phyloP scores from a whole-genome alignment of 1,140 invertebrate species.

The Brachionus paranguensis region DNA sequence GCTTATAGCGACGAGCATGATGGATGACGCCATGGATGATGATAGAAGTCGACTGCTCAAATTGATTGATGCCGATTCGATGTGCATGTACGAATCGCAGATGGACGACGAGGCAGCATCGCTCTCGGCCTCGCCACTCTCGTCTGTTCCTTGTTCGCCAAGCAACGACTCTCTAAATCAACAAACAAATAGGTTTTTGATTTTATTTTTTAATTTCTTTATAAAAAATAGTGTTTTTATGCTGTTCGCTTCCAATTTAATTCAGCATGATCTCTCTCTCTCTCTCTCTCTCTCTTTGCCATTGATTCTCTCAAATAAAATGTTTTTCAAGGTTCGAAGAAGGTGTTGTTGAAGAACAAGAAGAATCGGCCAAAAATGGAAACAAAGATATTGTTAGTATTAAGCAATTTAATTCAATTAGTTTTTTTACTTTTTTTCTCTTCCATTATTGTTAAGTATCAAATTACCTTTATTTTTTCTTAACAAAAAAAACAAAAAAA shows the following conservation, averaged over 20 bases:
- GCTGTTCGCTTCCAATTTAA: no score
- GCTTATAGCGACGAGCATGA: no score
- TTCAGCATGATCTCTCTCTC: no score
- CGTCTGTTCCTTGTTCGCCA: background rate
- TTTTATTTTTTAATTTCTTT: no score
- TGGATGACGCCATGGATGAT: no score
- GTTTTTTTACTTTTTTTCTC: no score
- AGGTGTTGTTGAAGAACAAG: background rate
- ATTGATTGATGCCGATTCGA: background rate
- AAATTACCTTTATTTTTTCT: no score
- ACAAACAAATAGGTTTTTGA: background rate
- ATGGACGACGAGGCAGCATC: background rate
- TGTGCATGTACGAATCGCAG: background rate
- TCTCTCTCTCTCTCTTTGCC: no score
- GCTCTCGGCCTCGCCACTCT: background rate
- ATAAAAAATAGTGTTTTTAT: no score
- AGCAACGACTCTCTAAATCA: background rate
- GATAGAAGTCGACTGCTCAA: no score
- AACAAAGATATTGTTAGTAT: conserved; percentile 30
- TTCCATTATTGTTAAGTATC: no score
- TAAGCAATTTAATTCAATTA: background rate
- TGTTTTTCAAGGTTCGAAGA: conserved; percentile 7
- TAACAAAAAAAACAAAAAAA: no score
- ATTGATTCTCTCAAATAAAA: background rate
- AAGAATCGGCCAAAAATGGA: background rate